A percentile compares a stretch with the other conserved stretches of the same genome.
Conservation (phyloP, 92 coral and sea anemone genomes). For the Siderastrea radians region DNA sequence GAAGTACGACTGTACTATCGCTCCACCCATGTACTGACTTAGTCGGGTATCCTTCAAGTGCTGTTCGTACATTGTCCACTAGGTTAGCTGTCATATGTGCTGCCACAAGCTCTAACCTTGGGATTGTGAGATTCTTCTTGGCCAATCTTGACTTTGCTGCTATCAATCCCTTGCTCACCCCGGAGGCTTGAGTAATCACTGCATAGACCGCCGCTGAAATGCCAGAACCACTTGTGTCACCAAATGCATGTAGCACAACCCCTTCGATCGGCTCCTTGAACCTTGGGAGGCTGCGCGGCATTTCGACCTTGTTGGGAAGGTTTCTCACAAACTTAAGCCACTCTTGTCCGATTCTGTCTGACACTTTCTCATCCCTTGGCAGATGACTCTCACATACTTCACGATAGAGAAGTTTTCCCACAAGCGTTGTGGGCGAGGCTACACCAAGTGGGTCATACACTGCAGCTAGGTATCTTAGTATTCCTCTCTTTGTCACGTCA, state of each 20-base stretch:
- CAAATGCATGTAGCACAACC: no score
- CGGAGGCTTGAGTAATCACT: conserved; percentile 20
- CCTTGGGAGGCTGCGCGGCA: no score
- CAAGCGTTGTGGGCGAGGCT: conserved; percentile 28
- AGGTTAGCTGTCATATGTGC: conserved; percentile 33
- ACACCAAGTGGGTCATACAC: conserved; percentile 67
- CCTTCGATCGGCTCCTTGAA: no score
- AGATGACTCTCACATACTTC: no score
- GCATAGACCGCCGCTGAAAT: conserved; percentile 25
- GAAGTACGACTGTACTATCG: conserved; percentile 22
- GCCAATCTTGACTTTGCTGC: conserved; percentile 31
- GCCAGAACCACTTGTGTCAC: not conserved
- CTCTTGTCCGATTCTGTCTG: no score
- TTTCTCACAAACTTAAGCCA: no score
- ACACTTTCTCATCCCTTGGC: no score
- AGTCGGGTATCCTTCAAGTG: conserved; percentile 30
- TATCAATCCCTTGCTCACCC: conserved; percentile 10
- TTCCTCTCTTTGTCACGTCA: conserved; percentile 41
- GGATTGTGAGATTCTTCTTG: conserved; percentile 16
- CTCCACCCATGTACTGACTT: conserved; percentile 38
- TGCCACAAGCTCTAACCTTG: conserved; percentile 7
- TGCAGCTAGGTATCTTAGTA: conserved; percentile 39
- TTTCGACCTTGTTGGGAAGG: no score
- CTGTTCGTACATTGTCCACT: conserved; percentile 21
- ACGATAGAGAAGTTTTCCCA: conserved; percentile 18